phyloP scores from a whole-genome alignment of 2,797 vertebrate genomes.

The Bradypus variegatus region DNA sequence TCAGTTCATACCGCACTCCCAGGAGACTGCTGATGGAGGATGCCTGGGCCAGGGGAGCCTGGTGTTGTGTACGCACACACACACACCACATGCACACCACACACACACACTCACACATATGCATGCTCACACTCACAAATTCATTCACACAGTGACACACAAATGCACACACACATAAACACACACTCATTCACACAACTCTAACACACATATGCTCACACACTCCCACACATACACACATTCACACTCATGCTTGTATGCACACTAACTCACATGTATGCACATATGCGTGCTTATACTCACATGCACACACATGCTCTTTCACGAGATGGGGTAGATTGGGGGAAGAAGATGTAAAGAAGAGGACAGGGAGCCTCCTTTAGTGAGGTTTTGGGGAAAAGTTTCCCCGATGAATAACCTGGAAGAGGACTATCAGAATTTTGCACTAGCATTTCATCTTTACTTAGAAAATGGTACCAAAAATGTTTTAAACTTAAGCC shows the following conservation, averaged over 20 bases:
- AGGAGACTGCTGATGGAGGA: not conserved
- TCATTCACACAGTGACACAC: too few species aligned
- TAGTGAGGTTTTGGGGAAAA: not conserved
- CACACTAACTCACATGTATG: too few species aligned
- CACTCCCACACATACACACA: too few species aligned
- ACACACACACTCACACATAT: too few species aligned
- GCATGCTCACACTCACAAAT: too few species aligned
- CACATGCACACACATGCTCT: not conserved
- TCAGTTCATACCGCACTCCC: not conserved
- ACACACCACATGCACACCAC: too few species aligned
- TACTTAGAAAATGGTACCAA: not conserved
- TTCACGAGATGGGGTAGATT: not conserved
- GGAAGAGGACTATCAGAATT: not conserved
- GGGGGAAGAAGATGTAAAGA: not conserved
- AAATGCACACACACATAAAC: too few species aligned
- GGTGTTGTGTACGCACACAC: too few species aligned
- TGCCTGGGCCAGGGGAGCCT: rapidly evolving
- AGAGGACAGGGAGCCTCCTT: not conserved
- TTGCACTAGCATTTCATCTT: not conserved
- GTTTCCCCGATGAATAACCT: not conserved
- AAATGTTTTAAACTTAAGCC: not conserved
- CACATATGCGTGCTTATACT: too few species aligned
- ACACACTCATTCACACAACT: too few species aligned
- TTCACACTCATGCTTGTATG: too few species aligned
- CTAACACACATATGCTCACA: too few species aligned